These are phyloP conservation scores for Synchiropus splendidus DNA, from an alignment of 2,113 vertebrate species.

Conservation along the genomic window DNA sequence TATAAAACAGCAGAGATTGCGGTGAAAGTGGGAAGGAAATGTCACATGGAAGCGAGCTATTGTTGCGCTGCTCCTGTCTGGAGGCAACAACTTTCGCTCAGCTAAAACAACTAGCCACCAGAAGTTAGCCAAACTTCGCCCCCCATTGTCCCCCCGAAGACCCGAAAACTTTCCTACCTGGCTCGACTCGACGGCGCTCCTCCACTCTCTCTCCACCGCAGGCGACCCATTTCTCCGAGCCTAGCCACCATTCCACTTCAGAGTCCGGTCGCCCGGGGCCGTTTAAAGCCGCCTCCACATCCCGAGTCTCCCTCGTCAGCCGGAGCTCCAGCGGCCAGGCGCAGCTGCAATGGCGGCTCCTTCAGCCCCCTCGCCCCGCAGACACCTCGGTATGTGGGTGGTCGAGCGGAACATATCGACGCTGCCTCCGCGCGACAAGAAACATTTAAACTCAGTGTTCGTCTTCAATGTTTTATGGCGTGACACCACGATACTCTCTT, in stretches of 20 bases:
- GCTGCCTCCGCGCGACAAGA: background rate
- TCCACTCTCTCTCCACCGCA: constrained; percentile 14
- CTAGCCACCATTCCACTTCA: no score
- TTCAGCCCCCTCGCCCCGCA: constrained; percentile 18
- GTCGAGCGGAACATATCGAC: constrained; percentile 30
- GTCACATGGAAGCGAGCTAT: no score
- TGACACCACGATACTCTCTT: no score
- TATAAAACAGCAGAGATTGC: no score
- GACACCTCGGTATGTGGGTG: constrained; percentile 50
- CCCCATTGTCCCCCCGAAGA: constrained; percentile 30
- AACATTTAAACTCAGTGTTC: no score
- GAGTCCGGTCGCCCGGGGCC: background rate
- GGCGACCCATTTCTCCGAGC: constrained; percentile 10
- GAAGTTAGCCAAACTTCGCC: constrained; percentile 39
- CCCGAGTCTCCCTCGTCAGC: constrained; percentile 11
- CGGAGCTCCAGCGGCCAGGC: constrained; percentile 34
- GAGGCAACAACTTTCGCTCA: background rate
- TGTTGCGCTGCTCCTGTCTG: no score
- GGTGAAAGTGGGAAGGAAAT: no score
- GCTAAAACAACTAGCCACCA: constrained; percentile 15
- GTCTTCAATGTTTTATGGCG: no score
- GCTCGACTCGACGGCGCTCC: constrained; percentile 11
- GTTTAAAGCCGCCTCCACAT: background rate
- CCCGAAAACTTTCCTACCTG: constrained; percentile 30
- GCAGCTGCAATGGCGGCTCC: constrained; percentile 56